Evolutionary conservation across 2,797 vertebrate species (phyloP), one percentile per base, ranked within the genome.

Genomic region (Simalia tracyae): DNA sequence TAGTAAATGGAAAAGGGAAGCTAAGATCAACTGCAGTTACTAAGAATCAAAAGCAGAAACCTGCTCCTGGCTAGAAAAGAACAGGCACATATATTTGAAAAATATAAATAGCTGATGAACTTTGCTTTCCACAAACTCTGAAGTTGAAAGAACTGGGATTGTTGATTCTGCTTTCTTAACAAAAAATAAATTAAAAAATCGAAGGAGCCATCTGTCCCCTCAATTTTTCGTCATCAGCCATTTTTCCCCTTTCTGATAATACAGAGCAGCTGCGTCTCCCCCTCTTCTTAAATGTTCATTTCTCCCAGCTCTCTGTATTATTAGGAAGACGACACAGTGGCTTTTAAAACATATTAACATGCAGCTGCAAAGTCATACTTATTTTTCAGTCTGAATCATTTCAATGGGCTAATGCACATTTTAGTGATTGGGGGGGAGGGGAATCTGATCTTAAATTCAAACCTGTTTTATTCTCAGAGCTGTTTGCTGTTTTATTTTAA

Each of bases 171-270:
- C 85, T 87, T 87, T 24, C 57, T 31, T 68, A 31, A 46, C 15
- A 87, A 22, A 87, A 54, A 60, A 14, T 36, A 36, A 36, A 36
- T 36, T 36, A 88, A 36, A 68, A 92, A 36, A 31, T 31, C 86
- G 54, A 11, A 28, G 84, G 87, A 93, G 93, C 92, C 92, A 91
- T 94, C 94, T 95, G 86, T 91, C 0, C 4, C 84, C 89, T 90
- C 88, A 81, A 46, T 85, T 90, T 92, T 94, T 61, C 50, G 89
- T 86, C 91, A 86, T 92, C 92, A 94, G 50, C 93, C 86, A 89
- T 10, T 94, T 54, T 92, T 88, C 91, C 92, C 91, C 92, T 94
- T 86, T 94, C 76, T 91, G 31, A 85, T 93, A 93, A 92, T 90
- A 84, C 56, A 42, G 88, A 93, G 57, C 92, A 95, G 91, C 81